Base-by-base conservation (phyloP, 2,797 vertebrate genomes). In the Clarias pachynema region DNA sequence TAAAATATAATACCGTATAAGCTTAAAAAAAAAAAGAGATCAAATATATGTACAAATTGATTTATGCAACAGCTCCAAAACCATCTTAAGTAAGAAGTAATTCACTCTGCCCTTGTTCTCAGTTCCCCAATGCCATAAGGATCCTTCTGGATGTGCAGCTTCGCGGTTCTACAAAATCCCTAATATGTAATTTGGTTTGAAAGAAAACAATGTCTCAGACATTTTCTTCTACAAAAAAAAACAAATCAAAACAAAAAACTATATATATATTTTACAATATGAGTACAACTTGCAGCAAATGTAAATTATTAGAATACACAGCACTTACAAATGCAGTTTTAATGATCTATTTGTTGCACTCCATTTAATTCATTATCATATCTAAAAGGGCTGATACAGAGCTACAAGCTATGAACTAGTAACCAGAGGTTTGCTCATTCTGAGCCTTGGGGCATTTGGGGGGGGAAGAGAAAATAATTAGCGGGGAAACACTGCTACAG, bases 321-420 rank as follows among this genome's bases (percentile, higher is more conserved):
- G 44, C 53, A 68, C 0, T 6, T 53, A 68, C 53, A 34, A 49
- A 66, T 81, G 44, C 68, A 56, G 4, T 72, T 63, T 81, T 74
- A 74, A 73, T 81, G 59, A 49, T 62, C 26, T 34, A 56, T 85
- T 29, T 81, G 16, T n/a, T 85, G 57, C 59, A 65, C 69, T 20
- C 69, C 69, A 66, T 85, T 85, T 81, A 62, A 56, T 56, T 73
- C 40, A 81, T 85, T 85, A 65, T 57, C 78, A 63, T 65, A 34
- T 85, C 16, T 65, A 22, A 85, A 66, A 53, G 82, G 22, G 26
- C 60, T 56, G 44, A 81, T 73, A 56, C 24, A 69, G 57, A 37
- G 78, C 31, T 74, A 18, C 0, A 9, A n/a, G 20, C 53, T 65
- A 53, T 10, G 37, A 59, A 34, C 68, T 31, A 57, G 73, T 78